phyloP scores from a whole-genome alignment of 2,888 invertebrate genomes.

The Ischnus inquisitorius region DNA sequence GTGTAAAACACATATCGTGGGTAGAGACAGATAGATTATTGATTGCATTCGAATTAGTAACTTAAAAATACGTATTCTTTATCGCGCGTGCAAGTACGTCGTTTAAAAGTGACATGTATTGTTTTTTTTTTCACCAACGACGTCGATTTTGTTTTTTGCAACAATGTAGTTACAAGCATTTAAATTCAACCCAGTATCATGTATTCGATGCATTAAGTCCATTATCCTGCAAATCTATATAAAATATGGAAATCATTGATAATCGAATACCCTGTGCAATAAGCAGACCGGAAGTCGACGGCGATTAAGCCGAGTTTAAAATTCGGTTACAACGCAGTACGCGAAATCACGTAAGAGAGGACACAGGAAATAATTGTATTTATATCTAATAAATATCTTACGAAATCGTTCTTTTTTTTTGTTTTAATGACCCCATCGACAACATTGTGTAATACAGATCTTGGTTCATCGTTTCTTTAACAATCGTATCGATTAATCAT shows the following conservation, averaged over 20 bases:
- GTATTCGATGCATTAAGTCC: not conserved
- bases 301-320: conserved; percentile 16
- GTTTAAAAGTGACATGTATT: too few relatives aligned
- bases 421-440: not conserved
- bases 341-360: conserved; percentile 24
- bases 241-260: too few relatives aligned
- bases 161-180: not conserved
- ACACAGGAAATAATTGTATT: conserved; percentile 21
- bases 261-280: not conserved
- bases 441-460: not conserved
- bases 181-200: not conserved
- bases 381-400: conserved; percentile 5
- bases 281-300: conserved; percentile 57
- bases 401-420: not conserved
- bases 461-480: too few relatives aligned
- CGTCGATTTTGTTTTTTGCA: not conserved
- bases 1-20: not conserved
- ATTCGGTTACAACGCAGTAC: conserved; percentile 16
- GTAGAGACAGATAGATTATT: not conserved
- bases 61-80: not conserved
- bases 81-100: too few relatives aligned
- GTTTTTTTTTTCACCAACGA: too few relatives aligned
- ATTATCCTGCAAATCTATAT: too few relatives aligned
- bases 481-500: not conserved
- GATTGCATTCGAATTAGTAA: not conserved